Evolutionary conservation across 2,888 invertebrate genomes (phyloP), one percentile per base, ranked within the genome.

Genomic region (Crossocerus cetratus): DNA sequence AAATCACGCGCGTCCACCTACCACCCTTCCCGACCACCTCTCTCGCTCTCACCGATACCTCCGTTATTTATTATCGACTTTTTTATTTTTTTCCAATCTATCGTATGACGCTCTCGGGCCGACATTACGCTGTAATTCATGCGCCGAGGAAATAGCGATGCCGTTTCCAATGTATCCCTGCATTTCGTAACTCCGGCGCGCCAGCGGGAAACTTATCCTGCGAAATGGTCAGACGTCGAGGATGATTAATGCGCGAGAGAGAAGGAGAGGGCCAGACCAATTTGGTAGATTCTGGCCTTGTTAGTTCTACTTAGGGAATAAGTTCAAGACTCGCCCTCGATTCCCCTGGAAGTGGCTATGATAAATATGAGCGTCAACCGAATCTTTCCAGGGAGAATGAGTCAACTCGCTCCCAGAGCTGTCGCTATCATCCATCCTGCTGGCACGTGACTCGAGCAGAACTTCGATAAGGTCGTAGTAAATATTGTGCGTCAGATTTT

Each of bases 91-190:
- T 43, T 20, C 42, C 23, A 54, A 59, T 68, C 57, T 53, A 32
- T 49, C 49, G 13, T 4, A 18, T 4, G 32, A 11, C 32, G 63
- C 45, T 58, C 65, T 54, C 61, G 21, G 61, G 65, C 55, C 72
- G 72, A 64, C 66, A 67, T 72, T 64, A 62, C 67, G 59, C 60
- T 49, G 67, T 74, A 64, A 61, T 63, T 67, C 72, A 72, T 63
- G 22, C 21, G 13, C 16, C 60, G 56, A 60, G 60, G 61, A 72
- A 72, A 66, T 66, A 32, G 54, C 42, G 73, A 64, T 65, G 60
- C 63, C 69, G 64, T 61, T 42, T 42, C 58, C 69, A 56, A 69
- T 69, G 32, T 32, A 32, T 32, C 11, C 11, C 11, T 69, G 32
- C 11, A 32, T 32, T 32, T 32, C 11, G 32, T 32, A 32, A 32